Conservation (phyloP, 2,888 invertebrate genomes). For the Brenthis ino region DNA sequence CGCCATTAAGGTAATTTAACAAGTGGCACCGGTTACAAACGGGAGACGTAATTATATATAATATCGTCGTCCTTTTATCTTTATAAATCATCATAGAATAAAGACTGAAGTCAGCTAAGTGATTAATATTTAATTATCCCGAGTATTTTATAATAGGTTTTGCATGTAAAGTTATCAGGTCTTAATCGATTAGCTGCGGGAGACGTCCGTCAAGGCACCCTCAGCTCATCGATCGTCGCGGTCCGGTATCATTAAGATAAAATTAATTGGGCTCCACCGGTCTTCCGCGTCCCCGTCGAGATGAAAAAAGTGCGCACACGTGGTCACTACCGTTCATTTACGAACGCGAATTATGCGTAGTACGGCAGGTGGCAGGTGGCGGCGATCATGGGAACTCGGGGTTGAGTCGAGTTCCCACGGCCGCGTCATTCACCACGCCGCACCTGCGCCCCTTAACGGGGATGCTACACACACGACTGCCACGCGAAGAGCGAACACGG, state of each 20-base stretch:
- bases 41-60: conserved; percentile 32
- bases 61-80: conserved; percentile 32
- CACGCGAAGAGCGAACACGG: conserved; percentile 75
- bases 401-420: conserved; percentile 78
- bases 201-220: conserved; percentile 54
- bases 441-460: conserved; percentile 81
- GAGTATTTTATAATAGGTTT: conserved; percentile 43
- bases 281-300: conserved; percentile 70
- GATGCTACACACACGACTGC: conserved; percentile 76
- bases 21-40: conserved; percentile 29
- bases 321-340: conserved; percentile 83
- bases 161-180: conserved; percentile 47
- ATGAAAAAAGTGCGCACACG: conserved; percentile 75
- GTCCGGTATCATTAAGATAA: conserved; percentile 65
- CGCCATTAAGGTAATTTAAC: conserved; percentile 36
- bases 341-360: conserved; percentile 82
- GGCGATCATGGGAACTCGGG: conserved; percentile 75
- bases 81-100: conserved; percentile 28
- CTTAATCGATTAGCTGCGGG: conserved; percentile 64
- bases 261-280: conserved; percentile 74
- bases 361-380: conserved; percentile 79
- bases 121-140: conserved; percentile 38
- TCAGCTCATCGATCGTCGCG: conserved; percentile 41
- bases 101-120: conserved; percentile 30
- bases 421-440: conserved; percentile 73